phyloP scores from a whole-genome alignment of 2,797 vertebrate species.

The Agapornis canus region DNA sequence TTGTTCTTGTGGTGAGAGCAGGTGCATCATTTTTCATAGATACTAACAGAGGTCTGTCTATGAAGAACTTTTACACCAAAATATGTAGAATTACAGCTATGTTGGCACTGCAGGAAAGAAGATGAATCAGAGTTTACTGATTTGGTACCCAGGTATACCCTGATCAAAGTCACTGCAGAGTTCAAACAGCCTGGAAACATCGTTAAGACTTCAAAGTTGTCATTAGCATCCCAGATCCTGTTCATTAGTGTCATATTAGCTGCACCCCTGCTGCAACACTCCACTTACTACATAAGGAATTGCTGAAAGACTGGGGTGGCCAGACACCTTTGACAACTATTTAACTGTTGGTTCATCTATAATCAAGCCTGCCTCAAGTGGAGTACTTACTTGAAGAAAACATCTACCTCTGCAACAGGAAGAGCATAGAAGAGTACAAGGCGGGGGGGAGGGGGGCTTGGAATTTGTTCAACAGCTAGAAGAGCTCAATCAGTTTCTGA shows the following conservation, averaged over 20 bases:
- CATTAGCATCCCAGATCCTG: neutral
- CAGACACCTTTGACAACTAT: neutral
- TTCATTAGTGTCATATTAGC: neutral
- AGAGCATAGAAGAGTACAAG: neutral
- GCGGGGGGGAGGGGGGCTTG: neutral
- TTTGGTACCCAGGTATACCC: neutral
- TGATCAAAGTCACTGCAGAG: neutral
- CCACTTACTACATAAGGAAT: neutral
- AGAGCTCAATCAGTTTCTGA: neutral
- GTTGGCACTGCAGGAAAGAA: neutral
- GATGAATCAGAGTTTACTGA: neutral
- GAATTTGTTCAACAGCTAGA: neutral
- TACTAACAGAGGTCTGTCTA: neutral
- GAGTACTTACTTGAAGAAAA: neutral
- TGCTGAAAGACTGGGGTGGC: neutral
- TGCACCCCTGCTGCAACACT: fast-evolving
- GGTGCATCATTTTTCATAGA: neutral
- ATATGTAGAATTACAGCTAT: neutral
- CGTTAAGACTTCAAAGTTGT: neutral
- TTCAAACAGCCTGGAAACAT: neutral
- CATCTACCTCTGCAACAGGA: neutral
- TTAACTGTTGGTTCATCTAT: neutral
- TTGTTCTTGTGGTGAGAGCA: neutral
- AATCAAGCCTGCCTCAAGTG: neutral
- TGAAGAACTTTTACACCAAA: neutral